Base-by-base conservation (phyloP, 2,797 vertebrate genomes). In the Sebastolobus alascanus region DNA sequence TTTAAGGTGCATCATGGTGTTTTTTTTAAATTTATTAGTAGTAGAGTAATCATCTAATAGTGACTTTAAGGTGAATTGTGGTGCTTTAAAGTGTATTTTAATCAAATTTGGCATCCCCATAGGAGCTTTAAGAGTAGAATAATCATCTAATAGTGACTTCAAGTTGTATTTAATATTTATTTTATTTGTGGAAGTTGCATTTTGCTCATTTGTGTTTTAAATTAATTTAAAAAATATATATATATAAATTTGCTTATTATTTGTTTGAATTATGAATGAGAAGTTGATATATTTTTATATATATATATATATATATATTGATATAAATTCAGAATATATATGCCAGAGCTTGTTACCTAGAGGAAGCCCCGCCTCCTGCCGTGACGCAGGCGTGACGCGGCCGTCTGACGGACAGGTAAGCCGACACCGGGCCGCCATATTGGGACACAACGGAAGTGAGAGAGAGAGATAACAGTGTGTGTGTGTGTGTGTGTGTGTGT, bases 401-500 rank as follows among this genome's bases (percentile, higher is more conserved):
- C 68, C 2, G 35, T 67, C 86, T 93, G 94, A 95, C 89, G 75
- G 94, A 94, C 94, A 95, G 92, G 92, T 93, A 92, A 95, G 58
- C 90, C 92, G 94, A 95, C 93, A 93, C 89, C 85, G 90, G 90
- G 90, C 84, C 92, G 90, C 91, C 93, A 92, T 93, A 90, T 92
- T 91, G 90, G 89, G 92, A 87, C 72, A 90, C 56, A 94, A 60
- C 95, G 95, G 95, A 96, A 95, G 92, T 90, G 81, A 79, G 84
- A 25, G 82, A 75, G 90, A 68, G 64, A 22, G 61, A 67, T 60
- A 60, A 20, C 29, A 13, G 40, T 63, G 73, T 5, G 72, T 12
- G 79, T 40, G 58, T 16, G 63, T 33, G 61, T 55, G 73, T 56
- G 40, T n/a, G 63, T 9, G 58, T 16, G 63, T 33, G 61, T 55